phyloP scores from a whole-genome alignment of 2,113 vertebrate genomes.

The Chrysemys picta region DNA sequence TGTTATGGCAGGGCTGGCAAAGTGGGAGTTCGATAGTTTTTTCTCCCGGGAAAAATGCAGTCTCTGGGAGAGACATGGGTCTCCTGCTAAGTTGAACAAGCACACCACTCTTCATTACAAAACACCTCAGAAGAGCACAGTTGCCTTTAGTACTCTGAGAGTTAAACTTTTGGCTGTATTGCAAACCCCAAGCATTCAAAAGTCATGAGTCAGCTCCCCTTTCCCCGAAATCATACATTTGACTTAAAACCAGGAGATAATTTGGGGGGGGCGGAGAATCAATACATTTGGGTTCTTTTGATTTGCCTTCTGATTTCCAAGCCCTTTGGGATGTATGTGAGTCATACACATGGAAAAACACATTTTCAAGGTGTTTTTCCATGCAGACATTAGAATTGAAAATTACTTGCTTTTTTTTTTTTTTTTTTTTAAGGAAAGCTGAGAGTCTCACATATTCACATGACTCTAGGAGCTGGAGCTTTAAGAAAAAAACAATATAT shows the following conservation, averaged over 20 bases:
- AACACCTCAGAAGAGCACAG: neutral
- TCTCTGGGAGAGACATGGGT: neutral
- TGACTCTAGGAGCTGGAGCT: conserved; percentile 28
- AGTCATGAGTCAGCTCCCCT: conserved; percentile 23
- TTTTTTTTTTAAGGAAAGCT: neutral
- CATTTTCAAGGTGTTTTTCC: neutral
- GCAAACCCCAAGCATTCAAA: conserved; percentile 44
- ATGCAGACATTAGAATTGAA: neutral
- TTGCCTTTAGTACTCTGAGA: neutral
- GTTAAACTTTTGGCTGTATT: conserved; percentile 44
- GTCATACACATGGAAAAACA: neutral
- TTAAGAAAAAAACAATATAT: neutral
- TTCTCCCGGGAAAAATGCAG: neutral
- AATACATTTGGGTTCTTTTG: neutral
- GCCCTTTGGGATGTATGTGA: neutral
- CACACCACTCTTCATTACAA: neutral
- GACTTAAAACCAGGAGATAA: neutral
- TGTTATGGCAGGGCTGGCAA: neutral
- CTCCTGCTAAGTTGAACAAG: neutral
- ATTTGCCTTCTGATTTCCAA: neutral
- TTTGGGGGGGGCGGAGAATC: neutral
- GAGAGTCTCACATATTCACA: conserved; percentile 27
- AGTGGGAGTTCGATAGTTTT: neutral
- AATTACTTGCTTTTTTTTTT: neutral
- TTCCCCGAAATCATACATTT: neutral